Evolutionary conservation across 2,888 invertebrate genomes (phyloP).

Genomic region (Aelia acuminata): DNA sequence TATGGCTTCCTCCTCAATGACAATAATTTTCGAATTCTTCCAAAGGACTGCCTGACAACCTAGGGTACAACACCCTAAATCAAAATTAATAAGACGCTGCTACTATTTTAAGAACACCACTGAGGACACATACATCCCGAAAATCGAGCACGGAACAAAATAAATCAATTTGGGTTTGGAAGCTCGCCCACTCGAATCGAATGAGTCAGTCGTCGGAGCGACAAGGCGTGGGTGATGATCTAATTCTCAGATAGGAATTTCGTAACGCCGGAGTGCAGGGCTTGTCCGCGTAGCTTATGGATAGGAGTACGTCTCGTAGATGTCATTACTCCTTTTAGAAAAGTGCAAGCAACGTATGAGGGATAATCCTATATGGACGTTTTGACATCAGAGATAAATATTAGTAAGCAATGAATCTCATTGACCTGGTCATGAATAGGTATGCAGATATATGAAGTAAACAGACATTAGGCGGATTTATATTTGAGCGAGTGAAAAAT

Average conservation of each 20-base stretch:
- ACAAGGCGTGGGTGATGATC: constrained; percentile 56
- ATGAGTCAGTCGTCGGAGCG: constrained; percentile 21
- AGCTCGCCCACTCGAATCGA: constrained; percentile 44
- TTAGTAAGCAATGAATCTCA: not conserved
- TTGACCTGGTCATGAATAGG: too few species aligned
- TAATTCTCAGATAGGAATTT: constrained; percentile 48
- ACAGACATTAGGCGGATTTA: not conserved
- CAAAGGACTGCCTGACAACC: constrained; percentile 21
- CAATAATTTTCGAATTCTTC: constrained; percentile 47
- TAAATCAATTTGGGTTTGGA: constrained; percentile 57
- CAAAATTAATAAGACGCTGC: constrained; percentile 52
- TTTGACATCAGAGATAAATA: not conserved
- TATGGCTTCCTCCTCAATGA: constrained; percentile 44
- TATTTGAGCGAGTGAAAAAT: too few species aligned
- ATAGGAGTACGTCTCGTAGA: not conserved
- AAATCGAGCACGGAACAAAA: constrained; percentile 38
- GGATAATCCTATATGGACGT: not conserved
- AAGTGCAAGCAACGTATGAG: not conserved
- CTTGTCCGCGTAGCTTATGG: constrained; percentile 2
- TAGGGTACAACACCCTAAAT: constrained; percentile 43
- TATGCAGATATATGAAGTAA: not conserved
- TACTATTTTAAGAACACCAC: constrained; percentile 21
- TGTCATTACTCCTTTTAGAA: not conserved
- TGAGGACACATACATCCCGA: constrained; percentile 45
- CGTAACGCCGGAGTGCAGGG: constrained; percentile 26